phyloP scores from a whole-genome alignment of 2,888 invertebrate species.

The Shargacucullia verbasci region DNA sequence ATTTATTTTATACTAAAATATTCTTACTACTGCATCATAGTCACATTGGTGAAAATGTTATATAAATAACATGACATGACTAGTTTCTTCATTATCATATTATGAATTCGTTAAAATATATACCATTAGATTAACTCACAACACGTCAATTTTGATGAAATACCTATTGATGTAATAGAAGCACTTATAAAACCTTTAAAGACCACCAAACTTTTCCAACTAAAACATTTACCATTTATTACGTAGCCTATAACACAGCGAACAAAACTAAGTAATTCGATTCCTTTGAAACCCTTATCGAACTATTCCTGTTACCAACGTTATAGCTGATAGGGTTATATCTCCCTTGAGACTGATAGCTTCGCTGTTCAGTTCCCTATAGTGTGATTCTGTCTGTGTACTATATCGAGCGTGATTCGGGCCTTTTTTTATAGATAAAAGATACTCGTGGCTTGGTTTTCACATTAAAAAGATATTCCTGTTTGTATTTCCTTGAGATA shows the following conservation, averaged over 20 bases:
- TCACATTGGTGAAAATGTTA: no score
- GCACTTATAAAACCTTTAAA: background rate
- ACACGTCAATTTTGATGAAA: no score
- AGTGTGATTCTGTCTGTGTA: constrained; percentile 47
- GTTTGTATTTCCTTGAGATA: constrained; percentile 5
- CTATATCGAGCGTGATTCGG: constrained; percentile 29
- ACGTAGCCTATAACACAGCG: constrained; percentile 16
- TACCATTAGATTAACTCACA: no score
- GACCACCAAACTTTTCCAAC: constrained; percentile 11
- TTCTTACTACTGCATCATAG: no score
- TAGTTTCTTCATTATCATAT: no score
- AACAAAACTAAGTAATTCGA: constrained; percentile 46
- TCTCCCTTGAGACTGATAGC: constrained; percentile 46
- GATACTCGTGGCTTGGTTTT: constrained; percentile 19
- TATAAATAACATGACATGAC: no score
- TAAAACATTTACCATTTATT: constrained; percentile 44
- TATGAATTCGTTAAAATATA: no score
- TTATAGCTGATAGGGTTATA: constrained; percentile 52
- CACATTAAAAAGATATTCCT: constrained; percentile 28
- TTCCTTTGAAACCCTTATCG: constrained; percentile 43
- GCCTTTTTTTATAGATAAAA: constrained; percentile 42
- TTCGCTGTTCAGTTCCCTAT: constrained; percentile 35
- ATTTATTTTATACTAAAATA: no score
- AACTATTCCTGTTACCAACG: constrained; percentile 49
- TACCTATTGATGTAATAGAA: no score